Conservation (phyloP, 1,140 invertebrate genomes). For the Agrypnia vestita region DNA sequence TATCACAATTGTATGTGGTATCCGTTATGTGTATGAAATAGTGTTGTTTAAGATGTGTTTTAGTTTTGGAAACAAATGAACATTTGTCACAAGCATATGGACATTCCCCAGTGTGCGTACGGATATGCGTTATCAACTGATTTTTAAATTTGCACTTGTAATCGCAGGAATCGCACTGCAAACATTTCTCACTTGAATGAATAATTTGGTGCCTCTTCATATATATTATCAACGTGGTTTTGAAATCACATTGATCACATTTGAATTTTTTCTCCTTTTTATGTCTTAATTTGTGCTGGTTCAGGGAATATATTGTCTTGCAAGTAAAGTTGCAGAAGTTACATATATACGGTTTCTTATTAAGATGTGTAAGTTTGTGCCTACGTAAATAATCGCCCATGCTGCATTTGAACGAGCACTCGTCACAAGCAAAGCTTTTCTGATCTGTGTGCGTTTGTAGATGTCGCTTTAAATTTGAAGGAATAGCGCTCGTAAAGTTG, state of each 20-base stretch:
- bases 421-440: too few relatives aligned
- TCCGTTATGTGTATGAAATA: not conserved
- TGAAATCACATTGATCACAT: too few relatives aligned
- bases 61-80: not conserved
- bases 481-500: too few relatives aligned
- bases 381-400: too few relatives aligned
- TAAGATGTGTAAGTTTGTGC: too few relatives aligned
- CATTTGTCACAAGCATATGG: not conserved
- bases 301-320: not conserved
- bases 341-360: not conserved
- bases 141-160: not conserved
- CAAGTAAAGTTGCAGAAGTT: not conserved
- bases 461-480: too few relatives aligned
- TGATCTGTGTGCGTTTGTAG: too few relatives aligned
- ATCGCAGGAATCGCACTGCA: not conserved
- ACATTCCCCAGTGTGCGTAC: not conserved
- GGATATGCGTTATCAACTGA: not conserved
- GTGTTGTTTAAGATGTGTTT: constrained; percentile 4
- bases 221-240: not conserved
- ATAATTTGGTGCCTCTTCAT: not conserved
- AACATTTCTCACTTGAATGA: not conserved
- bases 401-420: too few relatives aligned
- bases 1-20: not conserved
- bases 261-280: not conserved
- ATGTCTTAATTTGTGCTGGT: not conserved